Evolutionary conservation across 2,113 vertebrate genomes (phyloP).

Genomic region (Scomber scombrus): DNA sequence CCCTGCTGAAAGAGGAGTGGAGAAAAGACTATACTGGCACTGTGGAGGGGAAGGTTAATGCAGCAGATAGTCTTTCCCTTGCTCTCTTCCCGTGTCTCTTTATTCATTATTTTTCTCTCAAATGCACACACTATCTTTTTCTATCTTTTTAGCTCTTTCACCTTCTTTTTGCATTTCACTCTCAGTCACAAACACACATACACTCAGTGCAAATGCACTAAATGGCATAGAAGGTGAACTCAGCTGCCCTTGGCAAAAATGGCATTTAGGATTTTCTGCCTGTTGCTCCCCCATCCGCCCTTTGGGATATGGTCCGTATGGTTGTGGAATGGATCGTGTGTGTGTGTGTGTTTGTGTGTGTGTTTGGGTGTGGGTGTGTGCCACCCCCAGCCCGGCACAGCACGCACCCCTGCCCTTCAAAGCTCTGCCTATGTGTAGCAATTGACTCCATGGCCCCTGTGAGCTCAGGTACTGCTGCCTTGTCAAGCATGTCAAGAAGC

Average conservation of each 20-base stretch:
- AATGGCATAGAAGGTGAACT: constrained; percentile 51
- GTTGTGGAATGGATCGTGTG: constrained; percentile 46
- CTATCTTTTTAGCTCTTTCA: constrained; percentile 42
- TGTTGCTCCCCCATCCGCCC: constrained; percentile 22
- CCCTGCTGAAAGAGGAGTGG: constrained; percentile 98
- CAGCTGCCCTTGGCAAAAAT: constrained; percentile 24
- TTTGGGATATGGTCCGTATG: constrained; percentile 56
- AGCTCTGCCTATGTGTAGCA: constrained; percentile 74
- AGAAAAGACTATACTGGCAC: constrained; percentile 88
- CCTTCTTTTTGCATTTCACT: constrained; percentile 40
- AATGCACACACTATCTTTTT: constrained; percentile 43
- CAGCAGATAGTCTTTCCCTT: constrained; percentile 96
- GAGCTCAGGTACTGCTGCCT: constrained; percentile 73
- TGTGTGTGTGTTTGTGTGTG: constrained; percentile 38
- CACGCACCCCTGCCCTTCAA: constrained; percentile 68
- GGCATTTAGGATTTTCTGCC: constrained; percentile 37
- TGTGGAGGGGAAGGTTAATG: constrained; percentile 94
- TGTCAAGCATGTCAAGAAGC: constrained; percentile 69
- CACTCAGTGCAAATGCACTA: constrained; percentile 23
- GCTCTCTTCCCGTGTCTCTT: constrained; percentile 74
- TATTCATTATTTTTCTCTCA: constrained; percentile 60
- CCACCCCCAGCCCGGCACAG: constrained; percentile 31
- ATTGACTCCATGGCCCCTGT: constrained; percentile 78
- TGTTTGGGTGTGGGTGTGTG: constrained; percentile 21
- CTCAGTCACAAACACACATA: constrained; percentile 13